Base-by-base conservation (phyloP, 2,888 invertebrate genomes). In the Apamea crenata region DNA sequence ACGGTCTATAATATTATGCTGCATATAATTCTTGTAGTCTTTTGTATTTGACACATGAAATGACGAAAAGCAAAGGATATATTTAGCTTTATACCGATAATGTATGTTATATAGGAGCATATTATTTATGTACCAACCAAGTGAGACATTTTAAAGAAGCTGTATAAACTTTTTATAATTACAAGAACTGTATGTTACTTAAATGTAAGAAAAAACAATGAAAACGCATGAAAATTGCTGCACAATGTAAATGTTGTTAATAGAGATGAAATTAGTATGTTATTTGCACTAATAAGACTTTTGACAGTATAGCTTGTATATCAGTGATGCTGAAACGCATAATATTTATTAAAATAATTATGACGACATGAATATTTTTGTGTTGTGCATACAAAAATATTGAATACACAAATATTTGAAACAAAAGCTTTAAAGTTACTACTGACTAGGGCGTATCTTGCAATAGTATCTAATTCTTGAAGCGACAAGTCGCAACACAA, bases 351-450 rank as follows among this genome's bases (percentile, higher is more conserved):
- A 18, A 36, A 61, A 25, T 59, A 40, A 66, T 32, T 32, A 56
- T 50, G 18, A 40, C 18, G 18, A 40, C 32, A 32, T n/a, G 4
- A 63, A 32, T 75, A 75, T 75, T 47, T 12, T 36, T 56, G 68
- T 32, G 40, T 32, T 40, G 83, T n/a, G n/a, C n/a, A 61, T 56
- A 85, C 32, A 10, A 47, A 18, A 68, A 83, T 56, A 12, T 71
- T 32, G 21, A 75, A 71, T 29, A 25, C 12, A 67, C 40, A 70
- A 70, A 83, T 65, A 65, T 72, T 71, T 36, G 29, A 50, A 66
- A 78, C 56, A 68, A 25, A 66, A 84, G 80, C 74, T 87, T 87
- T 87, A 74, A 78, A 59, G 56, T 70, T 50, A 59, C 44, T 77
- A 44, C 67, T 44, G 69, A 75, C 68, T 66, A 53, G 25, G 56